phyloP scores from a whole-genome alignment of 2,888 invertebrate genomes.

The Cheiracanthium punctorium region DNA sequence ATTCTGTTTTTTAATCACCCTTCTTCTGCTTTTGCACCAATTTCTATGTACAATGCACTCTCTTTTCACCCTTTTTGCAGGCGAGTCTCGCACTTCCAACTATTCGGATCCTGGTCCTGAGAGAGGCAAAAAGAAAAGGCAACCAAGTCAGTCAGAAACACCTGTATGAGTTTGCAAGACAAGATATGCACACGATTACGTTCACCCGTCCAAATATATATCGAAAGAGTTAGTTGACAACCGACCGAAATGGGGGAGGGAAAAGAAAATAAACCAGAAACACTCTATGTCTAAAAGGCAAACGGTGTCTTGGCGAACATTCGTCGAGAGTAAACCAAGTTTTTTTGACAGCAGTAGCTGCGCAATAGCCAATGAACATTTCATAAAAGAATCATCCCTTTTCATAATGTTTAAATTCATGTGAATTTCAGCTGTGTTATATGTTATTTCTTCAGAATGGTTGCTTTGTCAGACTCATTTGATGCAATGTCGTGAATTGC shows the following conservation, averaged over 20 bases:
- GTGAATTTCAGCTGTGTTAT: too few species aligned
- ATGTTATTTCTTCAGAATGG: too few species aligned
- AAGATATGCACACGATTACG: background rate
- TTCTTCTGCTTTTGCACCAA: conserved; percentile 8
- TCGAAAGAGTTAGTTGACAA: background rate
- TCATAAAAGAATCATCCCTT: too few species aligned
- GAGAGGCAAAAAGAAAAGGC: conserved; percentile 18
- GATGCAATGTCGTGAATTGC: too few species aligned
- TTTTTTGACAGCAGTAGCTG: too few species aligned
- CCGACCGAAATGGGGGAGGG: too few species aligned
- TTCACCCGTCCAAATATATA: conserved; percentile 44
- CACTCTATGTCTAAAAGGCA: background rate
- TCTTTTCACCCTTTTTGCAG: conserved; percentile 30
- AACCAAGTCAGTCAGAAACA: conserved; percentile 40
- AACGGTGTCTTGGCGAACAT: too few species aligned
- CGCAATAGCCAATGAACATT: too few species aligned
- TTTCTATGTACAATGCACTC: background rate
- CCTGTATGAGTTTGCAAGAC: conserved; percentile 28
- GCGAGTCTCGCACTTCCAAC: conserved; percentile 48
- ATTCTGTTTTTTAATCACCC: background rate
- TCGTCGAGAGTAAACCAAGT: too few species aligned
- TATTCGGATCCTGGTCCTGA: conserved; percentile 54
- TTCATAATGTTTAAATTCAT: too few species aligned
- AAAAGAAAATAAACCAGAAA: too few species aligned
- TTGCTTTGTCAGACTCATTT: too few species aligned